These are phyloP conservation scores for Trichopoda pennipes DNA, from an alignment of 2,888 invertebrate species.

Conservation along the genomic window DNA sequence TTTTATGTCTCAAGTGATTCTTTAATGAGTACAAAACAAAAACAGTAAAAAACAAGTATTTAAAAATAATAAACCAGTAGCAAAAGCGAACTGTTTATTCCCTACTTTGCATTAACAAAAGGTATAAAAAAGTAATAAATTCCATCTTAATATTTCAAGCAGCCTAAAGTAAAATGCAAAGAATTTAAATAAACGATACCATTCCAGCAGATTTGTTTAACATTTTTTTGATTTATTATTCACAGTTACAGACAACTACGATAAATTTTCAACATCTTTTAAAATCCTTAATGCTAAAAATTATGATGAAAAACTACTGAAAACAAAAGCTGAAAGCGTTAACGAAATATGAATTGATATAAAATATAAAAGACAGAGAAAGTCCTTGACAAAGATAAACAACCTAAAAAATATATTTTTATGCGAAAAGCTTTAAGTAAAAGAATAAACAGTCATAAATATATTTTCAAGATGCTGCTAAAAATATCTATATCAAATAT, in stretches of 20 bases:
- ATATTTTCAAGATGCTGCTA: too few relatives aligned
- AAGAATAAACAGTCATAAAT: not conserved
- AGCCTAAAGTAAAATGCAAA: too few relatives aligned
- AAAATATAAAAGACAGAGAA: not conserved
- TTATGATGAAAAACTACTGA: too few relatives aligned
- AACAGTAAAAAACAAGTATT: not conserved
- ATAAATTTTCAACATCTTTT: not conserved
- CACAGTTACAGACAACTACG: not conserved
- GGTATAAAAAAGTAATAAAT: conserved; percentile 5
- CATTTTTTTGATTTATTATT: not conserved
- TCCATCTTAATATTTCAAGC: not conserved
- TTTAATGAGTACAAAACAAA: conserved; percentile 49
- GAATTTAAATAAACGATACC: not conserved
- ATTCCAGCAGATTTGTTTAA: not conserved
- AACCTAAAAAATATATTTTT: not conserved
- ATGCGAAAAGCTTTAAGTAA: not conserved
- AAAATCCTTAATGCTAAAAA: not conserved
- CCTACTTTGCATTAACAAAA: not conserved
- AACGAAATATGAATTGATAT: not conserved
- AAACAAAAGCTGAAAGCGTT: not conserved
- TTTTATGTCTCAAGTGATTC: conserved; percentile 71
- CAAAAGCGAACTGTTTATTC: not conserved
- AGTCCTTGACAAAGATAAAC: not conserved
- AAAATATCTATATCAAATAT: too few relatives aligned
- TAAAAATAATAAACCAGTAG: not conserved